phyloP scores from a whole-genome alignment of 2,797 vertebrate species.

The Agapornis canus region DNA sequence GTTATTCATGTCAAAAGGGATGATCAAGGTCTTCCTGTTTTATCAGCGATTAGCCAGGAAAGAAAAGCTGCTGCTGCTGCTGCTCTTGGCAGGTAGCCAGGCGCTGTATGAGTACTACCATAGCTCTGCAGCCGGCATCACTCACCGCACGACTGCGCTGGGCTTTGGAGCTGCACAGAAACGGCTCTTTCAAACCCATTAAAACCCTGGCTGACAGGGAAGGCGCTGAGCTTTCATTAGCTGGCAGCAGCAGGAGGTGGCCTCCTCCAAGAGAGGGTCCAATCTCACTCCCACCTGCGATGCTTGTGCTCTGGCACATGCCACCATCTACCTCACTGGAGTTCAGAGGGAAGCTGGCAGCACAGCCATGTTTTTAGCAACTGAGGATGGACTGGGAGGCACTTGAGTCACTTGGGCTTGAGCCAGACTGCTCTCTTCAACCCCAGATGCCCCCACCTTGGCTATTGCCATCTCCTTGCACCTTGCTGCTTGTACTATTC shows the following conservation, averaged over 20 bases:
- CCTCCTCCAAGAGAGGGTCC: neutral
- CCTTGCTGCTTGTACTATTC: rapidly evolving
- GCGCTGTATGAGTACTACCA: neutral
- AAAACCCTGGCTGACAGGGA: neutral
- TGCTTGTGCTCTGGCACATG: rapidly evolving
- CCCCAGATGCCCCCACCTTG: neutral
- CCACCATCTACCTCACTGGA: rapidly evolving
- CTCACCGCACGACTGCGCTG: neutral
- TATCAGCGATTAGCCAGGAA: constrained; percentile 76
- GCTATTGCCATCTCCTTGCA: neutral
- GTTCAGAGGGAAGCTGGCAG: neutral
- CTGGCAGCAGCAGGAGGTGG: neutral
- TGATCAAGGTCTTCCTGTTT: constrained; percentile 79
- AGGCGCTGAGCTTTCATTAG: neutral
- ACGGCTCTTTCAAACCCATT: neutral
- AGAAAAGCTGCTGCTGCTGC: constrained; percentile 65
- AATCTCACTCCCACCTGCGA: neutral
- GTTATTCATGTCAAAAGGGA: constrained; percentile 78
- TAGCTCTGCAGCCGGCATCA: neutral
- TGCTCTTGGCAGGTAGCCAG: constrained; percentile 67
- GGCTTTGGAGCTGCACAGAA: neutral
- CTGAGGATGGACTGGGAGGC: neutral
- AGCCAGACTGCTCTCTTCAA: neutral
- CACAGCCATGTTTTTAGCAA: neutral
- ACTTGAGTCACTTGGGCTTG: neutral